Base-by-base conservation (phyloP, 2,797 vertebrate species). In the Sarcoramphus papa region DNA sequence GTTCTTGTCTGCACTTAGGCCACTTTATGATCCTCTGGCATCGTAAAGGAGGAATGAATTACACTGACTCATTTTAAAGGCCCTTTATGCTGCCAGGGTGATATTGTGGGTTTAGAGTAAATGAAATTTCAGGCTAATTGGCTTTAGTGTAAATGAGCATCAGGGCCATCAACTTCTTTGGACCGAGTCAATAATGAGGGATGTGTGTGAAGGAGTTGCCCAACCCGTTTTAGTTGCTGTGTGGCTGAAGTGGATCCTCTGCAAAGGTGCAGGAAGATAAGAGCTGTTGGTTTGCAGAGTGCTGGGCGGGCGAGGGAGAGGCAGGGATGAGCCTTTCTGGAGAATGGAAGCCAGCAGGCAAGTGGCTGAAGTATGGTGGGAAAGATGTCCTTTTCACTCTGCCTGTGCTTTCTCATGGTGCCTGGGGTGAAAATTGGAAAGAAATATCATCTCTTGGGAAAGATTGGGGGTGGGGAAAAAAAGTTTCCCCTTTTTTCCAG, bases 401-500 rank as follows among this genome's bases (percentile, higher is more conserved):
- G 37, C 14, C 12, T 2, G 1, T 48, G 35, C 25, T 51, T 85
- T 59, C 19, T 59, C n/a, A 24, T 37, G 41, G 19, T 83, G 45
- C 23, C 40, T 30, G 35, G 18, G 23, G 17, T 57, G 22, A 41
- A 64, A 86, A 63, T 2, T 43, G n/a, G 40, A 63, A 81, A 48
- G 45, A 41, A 60, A 41, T 67, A 1, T 2, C 2, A n/a, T 60
- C 43, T 4, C 2, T 23, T 63, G 14, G 31, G 67, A 88, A 40
- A 88, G 41, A 77, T 1, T 69, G 31, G 23, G 10, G 3, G 12
- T 9, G 17, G 7, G 8, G 14, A 10, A 47, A n/a, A n/a, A 15
- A 17, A n/a, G 17, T 1, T 14, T n/a, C 2, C 1, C 1, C 4
- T 21, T 2, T 72, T 86, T 81, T 73, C 24, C 5, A 40, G 31